phyloP scores from a whole-genome alignment of 2,888 invertebrate species.

The Spisula subtruncata region DNA sequence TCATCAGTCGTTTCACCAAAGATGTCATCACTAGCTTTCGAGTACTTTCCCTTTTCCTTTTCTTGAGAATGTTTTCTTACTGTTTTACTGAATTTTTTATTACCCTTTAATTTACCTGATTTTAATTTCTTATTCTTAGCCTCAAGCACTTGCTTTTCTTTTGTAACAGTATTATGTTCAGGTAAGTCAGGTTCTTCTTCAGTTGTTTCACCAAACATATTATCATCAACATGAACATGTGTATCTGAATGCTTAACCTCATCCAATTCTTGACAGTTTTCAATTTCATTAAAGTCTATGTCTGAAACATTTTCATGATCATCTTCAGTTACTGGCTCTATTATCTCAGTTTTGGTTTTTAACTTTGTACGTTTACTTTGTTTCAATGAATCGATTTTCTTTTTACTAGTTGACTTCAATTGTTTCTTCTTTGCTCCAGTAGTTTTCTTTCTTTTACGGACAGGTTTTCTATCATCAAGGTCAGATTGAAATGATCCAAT shows the following conservation, averaged over 20 bases:
- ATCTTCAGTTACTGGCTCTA: background rate
- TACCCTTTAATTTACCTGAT: no score
- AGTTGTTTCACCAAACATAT: constrained; percentile 33
- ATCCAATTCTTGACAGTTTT: background rate
- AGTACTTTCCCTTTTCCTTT: no score
- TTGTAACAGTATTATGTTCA: no score
- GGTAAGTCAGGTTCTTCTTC: constrained; percentile 18
- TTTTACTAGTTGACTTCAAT: background rate
- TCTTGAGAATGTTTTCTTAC: no score
- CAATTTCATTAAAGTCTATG: background rate
- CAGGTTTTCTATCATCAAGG: background rate
- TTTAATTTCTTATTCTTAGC: no score
- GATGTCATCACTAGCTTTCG: no score
- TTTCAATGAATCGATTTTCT: background rate
- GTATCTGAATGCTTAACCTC: background rate
- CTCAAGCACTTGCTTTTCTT: no score
- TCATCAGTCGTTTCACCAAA: constrained; percentile 39
- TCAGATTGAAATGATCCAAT: background rate
- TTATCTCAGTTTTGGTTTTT: background rate
- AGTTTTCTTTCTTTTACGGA: background rate
- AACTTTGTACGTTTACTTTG: background rate
- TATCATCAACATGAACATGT: background rate
- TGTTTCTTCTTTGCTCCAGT: background rate
- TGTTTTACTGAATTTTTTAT: no score
- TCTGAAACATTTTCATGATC: background rate